Evolutionary conservation across 2,113 vertebrate species (phyloP).

Genomic region (Hystrix brachyura): DNA sequence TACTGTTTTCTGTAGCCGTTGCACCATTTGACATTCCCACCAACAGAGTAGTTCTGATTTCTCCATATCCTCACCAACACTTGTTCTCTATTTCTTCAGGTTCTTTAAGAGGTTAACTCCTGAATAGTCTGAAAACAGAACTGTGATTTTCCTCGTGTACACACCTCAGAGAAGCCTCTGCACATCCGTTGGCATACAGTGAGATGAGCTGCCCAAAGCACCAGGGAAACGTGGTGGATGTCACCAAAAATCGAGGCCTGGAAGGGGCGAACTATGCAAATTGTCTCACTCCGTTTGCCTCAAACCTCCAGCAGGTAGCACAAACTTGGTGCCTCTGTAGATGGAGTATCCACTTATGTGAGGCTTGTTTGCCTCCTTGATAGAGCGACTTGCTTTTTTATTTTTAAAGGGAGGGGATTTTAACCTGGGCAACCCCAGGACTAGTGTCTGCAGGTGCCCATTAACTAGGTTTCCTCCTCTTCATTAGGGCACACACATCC

Average conservation of each 20-base stretch:
- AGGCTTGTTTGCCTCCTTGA: background rate
- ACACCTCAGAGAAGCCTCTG: background rate
- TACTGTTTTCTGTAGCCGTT: background rate
- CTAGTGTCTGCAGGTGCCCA: background rate
- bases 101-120: background rate
- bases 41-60: background rate
- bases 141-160: background rate
- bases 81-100: background rate
- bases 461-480: background rate
- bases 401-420: constrained; percentile 27
- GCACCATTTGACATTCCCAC: background rate
- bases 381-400: background rate
- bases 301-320: background rate
- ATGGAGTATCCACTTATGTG: background rate
- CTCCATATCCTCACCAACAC: background rate
- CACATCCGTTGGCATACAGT: background rate
- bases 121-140: background rate
- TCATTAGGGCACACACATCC: background rate
- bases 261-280: background rate
- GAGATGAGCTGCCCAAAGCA: background rate
- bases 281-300: background rate
- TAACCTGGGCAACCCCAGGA: background rate
- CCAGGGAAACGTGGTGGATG: background rate
- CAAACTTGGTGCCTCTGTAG: background rate
- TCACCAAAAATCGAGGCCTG: background rate